phyloP scores from a whole-genome alignment of 2,113 vertebrate genomes.

The Pogona vitticeps region DNA sequence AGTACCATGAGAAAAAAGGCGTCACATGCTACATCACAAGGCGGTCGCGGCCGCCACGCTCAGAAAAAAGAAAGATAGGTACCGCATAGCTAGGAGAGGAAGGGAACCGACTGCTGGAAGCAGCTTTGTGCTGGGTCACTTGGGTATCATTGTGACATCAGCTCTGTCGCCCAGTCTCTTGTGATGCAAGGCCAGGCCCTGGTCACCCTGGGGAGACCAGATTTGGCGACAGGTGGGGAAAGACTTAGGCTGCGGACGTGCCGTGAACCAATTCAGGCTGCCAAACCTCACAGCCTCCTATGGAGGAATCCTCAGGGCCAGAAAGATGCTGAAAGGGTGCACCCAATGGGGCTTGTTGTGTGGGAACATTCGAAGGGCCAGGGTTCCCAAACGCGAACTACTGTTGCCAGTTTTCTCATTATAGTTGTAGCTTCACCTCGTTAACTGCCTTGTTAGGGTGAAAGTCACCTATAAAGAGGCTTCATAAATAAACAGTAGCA shows the following conservation, averaged over 20 bases:
- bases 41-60: conserved; percentile 17
- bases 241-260: neutral
- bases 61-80: conserved; percentile 36
- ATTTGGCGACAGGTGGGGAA: neutral
- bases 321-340: neutral
- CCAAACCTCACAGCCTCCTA: neutral
- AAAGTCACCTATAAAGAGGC: too few relatives aligned
- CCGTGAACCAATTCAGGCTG: too few relatives aligned
- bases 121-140: neutral
- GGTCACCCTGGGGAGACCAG: neutral
- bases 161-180: neutral
- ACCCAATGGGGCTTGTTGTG: too few relatives aligned
- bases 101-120: neutral
- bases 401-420: too few relatives aligned
- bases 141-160: neutral
- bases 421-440: too few relatives aligned
- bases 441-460: too few relatives aligned
- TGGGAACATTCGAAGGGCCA: too few relatives aligned
- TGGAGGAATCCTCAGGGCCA: too few relatives aligned
- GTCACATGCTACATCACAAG: conserved; percentile 32
- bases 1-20: neutral
- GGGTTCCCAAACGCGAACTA: too few relatives aligned
- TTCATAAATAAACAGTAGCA: too few relatives aligned
- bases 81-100: neutral
- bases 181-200: neutral